Percentiles rank a stretch among this genome's conserved stretches.
phyloP scores from a whole-genome alignment of 2,113 vertebrate genomes.

The Rattus rattus region DNA sequence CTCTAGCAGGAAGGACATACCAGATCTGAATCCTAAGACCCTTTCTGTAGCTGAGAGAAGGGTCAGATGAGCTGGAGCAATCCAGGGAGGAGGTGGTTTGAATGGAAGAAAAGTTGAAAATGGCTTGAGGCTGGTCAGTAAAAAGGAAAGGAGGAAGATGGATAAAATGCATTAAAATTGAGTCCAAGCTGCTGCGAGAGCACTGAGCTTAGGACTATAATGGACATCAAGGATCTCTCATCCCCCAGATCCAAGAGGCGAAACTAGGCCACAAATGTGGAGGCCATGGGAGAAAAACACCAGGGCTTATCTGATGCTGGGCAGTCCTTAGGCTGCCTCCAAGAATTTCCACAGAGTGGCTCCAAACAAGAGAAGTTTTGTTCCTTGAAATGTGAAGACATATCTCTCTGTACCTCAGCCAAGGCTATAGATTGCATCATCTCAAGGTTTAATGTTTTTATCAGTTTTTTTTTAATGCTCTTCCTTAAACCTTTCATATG shows the following conservation, averaged over 20 bases:
- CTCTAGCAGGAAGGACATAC: not conserved
- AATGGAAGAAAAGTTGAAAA: not conserved
- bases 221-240: not conserved
- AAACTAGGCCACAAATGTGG: not conserved
- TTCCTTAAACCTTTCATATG: slow-evolving; percentile 13
- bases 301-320: not conserved
- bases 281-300: not conserved
- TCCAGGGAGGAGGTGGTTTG: not conserved
- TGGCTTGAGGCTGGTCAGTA: not conserved
- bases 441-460: slow-evolving; percentile 56
- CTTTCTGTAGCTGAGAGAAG: not conserved
- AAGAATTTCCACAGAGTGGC: slow-evolving; percentile 28
- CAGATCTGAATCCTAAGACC: not conserved
- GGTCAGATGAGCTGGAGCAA: not conserved
- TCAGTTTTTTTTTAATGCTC: not conserved
- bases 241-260: not conserved
- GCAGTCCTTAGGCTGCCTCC: not conserved
- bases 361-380: slow-evolving; percentile 59
- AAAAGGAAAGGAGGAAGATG: not conserved
- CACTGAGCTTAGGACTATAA: not conserved
- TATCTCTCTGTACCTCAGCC: slow-evolving; percentile 20
- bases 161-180: not conserved
- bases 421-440: slow-evolving; percentile 54
- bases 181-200: slow-evolving; percentile 2
- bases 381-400: slow-evolving; percentile 59